A percentile compares a stretch with the other conserved stretches of the same genome.
These are phyloP conservation scores for Otolemur crassicaudatus DNA, from an alignment of 2,797 vertebrate genomes.

Conservation along the genomic window DNA sequence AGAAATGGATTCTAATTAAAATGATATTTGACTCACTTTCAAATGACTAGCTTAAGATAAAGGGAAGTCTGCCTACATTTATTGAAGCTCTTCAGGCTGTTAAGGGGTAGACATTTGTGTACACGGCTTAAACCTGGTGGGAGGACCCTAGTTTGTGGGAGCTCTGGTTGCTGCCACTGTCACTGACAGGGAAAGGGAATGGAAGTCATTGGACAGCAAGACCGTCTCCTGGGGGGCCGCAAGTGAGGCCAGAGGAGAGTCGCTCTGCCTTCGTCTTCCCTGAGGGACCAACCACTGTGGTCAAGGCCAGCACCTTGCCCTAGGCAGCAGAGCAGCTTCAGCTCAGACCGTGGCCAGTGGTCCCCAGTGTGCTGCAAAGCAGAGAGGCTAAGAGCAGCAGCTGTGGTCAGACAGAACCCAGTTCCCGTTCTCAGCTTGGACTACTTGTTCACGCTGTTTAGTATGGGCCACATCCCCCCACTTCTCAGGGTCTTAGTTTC, in stretches of 20 bases:
- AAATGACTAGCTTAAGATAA: background rate
- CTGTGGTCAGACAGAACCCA: background rate
- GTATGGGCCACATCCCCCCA: background rate
- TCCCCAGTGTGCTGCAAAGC: background rate
- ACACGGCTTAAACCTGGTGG: background rate
- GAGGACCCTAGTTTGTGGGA: background rate
- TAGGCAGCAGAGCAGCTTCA: background rate
- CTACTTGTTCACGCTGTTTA: background rate
- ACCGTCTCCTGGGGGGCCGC: background rate
- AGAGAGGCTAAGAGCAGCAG: background rate
- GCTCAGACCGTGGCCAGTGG: background rate
- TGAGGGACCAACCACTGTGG: background rate
- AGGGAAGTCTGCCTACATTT: background rate
- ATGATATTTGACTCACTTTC: slow-evolving; percentile 57
- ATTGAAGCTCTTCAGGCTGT: background rate
- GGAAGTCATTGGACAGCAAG: background rate
- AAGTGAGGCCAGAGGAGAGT: background rate
- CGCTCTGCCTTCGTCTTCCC: background rate
- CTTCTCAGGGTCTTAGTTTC: background rate
- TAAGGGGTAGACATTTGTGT: background rate
- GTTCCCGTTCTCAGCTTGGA: background rate
- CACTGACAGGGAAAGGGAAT: background rate
- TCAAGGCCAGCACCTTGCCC: background rate
- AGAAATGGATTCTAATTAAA: slow-evolving; percentile 66
- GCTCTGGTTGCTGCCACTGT: background rate